A percentile compares a stretch with the other conserved stretches of the same genome.
Evolutionary conservation across 2,888 invertebrate species (phyloP).

Genomic region (Dynastes tityus): DNA sequence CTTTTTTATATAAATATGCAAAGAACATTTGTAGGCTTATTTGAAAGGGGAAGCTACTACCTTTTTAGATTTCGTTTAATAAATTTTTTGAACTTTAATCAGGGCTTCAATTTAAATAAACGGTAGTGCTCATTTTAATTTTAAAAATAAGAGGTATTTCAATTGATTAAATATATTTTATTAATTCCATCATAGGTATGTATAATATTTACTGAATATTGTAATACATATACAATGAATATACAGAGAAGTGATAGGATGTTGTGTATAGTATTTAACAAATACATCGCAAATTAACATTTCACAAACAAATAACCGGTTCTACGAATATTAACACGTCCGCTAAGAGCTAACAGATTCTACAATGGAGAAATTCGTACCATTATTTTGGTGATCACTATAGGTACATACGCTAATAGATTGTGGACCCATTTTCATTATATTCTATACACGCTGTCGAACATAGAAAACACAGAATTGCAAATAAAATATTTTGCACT

Average conservation of each 20-base stretch:
- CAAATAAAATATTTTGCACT: neutral
- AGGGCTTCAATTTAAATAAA: no score
- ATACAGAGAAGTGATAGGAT: neutral
- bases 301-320: constrained; percentile 1
- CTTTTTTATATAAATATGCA: no score
- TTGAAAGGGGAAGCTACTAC: no score
- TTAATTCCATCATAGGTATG: neutral
- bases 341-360: neutral
- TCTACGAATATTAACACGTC: neutral
- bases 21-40: no score
- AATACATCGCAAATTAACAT: neutral
- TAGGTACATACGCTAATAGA: neutral
- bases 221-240: constrained; percentile 6
- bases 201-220: constrained; percentile 5
- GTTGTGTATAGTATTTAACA: neutral
- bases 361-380: neutral
- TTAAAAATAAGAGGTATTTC: neutral
- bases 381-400: neutral
- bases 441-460: constrained; percentile 2
- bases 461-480: neutral
- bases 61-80: no score
- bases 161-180: constrained; percentile 17
- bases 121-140: no score
- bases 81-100: no score
- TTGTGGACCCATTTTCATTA: constrained; percentile 33